phyloP scores from a whole-genome alignment of 1,140 invertebrate genomes.

The Arion vulgaris region DNA sequence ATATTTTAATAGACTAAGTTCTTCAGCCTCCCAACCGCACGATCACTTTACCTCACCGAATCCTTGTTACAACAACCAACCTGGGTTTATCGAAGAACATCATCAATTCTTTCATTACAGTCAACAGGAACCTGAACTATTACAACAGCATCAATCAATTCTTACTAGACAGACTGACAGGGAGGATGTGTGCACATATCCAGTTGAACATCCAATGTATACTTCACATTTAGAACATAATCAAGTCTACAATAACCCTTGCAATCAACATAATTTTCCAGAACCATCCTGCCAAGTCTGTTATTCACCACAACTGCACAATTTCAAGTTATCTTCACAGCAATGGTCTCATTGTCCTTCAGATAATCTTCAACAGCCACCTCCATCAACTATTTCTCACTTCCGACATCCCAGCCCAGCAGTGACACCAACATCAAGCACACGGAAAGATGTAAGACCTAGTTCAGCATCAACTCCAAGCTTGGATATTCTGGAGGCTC shows the following conservation, averaged over 20 bases:
- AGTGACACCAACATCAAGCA: neutral
- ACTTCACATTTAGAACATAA: neutral
- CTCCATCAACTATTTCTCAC: neutral
- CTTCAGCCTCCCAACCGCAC: neutral
- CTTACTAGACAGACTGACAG: neutral
- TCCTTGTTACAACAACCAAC: neutral
- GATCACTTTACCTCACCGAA: neutral
- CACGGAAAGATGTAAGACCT: conserved; percentile 10
- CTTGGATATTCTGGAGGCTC: neutral
- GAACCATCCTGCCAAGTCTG: neutral
- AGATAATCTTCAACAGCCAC: neutral
- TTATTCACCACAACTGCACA: neutral
- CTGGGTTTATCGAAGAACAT: neutral
- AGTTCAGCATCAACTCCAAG: conserved; percentile 7
- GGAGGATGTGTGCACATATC: neutral
- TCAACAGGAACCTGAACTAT: neutral
- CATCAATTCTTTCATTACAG: neutral
- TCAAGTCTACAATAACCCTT: neutral
- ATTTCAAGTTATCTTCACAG: neutral
- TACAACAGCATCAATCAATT: neutral
- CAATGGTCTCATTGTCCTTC: neutral
- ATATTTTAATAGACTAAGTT: neutral
- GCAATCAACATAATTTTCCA: neutral
- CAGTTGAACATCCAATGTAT: neutral
- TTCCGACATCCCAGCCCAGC: neutral